These are phyloP conservation scores for Cepaea hortensis DNA, from an alignment of 2,888 invertebrate species.

Conservation along the genomic window DNA sequence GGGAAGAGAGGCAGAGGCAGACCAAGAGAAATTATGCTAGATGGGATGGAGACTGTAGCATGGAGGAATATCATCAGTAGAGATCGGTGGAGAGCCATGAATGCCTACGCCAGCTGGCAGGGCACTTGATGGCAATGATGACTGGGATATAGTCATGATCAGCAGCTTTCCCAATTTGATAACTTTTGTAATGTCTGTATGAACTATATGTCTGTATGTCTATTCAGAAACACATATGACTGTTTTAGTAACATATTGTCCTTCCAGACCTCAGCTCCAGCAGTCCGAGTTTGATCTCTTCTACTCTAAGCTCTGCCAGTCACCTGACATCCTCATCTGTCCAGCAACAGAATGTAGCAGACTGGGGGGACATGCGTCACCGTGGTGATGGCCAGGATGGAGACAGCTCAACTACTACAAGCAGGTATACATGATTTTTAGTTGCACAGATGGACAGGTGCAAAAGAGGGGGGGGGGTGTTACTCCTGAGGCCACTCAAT, in stretches of 20 bases:
- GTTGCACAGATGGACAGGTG: too few species aligned
- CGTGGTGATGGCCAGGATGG: slow-evolving; percentile 74
- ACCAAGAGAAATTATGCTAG: too few species aligned
- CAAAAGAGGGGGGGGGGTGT: too few species aligned
- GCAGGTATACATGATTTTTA: slow-evolving; percentile 41
- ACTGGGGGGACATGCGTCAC: slow-evolving; percentile 69
- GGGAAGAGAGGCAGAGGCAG: too few species aligned
- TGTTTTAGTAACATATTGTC: background rate
- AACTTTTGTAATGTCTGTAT: background rate
- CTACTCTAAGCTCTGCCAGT: slow-evolving; percentile 15
- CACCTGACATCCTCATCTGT: slow-evolving; percentile 9
- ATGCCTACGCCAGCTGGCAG: too few species aligned
- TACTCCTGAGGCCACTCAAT: too few species aligned
- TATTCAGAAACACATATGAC: background rate
- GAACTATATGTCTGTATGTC: too few species aligned
- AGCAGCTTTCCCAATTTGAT: background rate
- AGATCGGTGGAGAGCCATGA: too few species aligned
- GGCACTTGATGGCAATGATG: too few species aligned
- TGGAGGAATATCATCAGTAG: too few species aligned
- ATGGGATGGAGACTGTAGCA: too few species aligned
- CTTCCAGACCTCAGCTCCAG: slow-evolving; percentile 37
- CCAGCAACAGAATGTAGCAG: slow-evolving; percentile 55
- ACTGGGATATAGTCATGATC: background rate
- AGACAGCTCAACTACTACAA: slow-evolving; percentile 66
- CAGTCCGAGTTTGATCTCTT: slow-evolving; percentile 13